Percentiles rank a stretch among this genome's conserved stretches.
Conservation (phyloP, 2,113 vertebrate species). For the Catagonus wagneri region DNA sequence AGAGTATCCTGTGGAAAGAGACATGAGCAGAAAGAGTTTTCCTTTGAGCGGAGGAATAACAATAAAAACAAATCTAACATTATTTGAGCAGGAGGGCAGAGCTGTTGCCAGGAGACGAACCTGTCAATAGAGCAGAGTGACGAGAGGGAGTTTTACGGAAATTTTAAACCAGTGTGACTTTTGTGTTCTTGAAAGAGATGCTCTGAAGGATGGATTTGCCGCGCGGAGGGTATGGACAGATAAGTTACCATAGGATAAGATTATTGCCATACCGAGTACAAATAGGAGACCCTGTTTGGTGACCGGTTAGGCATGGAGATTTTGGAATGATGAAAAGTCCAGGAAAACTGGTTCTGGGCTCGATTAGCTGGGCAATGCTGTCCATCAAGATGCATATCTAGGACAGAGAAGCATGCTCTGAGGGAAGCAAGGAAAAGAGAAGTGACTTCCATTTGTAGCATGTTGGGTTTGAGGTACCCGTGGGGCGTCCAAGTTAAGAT, state of each 20-base stretch:
- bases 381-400: background rate
- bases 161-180: conserved; percentile 47
- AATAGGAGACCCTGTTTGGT: background rate
- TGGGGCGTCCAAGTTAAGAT: background rate
- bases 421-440: background rate
- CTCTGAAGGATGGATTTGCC: conserved; percentile 13
- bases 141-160: background rate
- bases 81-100: background rate
- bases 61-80: background rate
- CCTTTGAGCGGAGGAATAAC: background rate
- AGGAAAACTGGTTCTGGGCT: background rate
- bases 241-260: background rate
- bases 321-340: background rate
- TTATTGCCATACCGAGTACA: background rate
- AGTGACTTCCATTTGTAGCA: background rate
- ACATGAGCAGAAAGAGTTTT: background rate
- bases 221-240: background rate
- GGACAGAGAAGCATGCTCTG: background rate
- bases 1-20: background rate
- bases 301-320: background rate
- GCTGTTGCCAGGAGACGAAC: background rate
- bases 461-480: background rate
- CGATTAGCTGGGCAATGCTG: background rate
- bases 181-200: background rate
- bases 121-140: background rate